Evolutionary conservation across 1,140 invertebrate genomes (phyloP).

Genomic region (Akabosia matsudoensis): DNA sequence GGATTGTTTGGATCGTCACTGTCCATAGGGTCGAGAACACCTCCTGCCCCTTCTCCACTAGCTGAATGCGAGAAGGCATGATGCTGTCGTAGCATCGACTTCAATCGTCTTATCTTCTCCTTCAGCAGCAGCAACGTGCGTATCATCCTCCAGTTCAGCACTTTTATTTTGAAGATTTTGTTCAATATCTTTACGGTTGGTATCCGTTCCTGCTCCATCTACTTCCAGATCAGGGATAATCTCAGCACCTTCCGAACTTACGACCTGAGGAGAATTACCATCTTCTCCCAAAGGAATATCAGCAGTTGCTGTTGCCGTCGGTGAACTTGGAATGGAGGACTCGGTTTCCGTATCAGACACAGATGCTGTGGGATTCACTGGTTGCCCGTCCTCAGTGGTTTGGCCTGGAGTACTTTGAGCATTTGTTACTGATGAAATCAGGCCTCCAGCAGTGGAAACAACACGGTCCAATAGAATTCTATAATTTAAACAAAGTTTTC

Average conservation of each 20-base stretch:
- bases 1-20: conserved; percentile 23
- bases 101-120: conserved; percentile 28
- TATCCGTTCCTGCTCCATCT: conserved; percentile 1
- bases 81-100: conserved; percentile 10
- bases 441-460: conserved; percentile 36
- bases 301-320: neutral
- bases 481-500: neutral
- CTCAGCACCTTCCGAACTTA: conserved; percentile 5
- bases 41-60: conserved; percentile 33
- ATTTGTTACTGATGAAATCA: conserved; percentile 26
- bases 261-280: neutral
- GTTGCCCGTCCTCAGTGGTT: neutral
- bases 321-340: neutral
- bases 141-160: conserved; percentile 14
- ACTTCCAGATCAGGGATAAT: neutral
- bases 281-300: no score
- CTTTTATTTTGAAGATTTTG: neutral
- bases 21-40: conserved; percentile 18
- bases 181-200: neutral
- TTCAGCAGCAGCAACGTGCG: conserved; percentile 6
- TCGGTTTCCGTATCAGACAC: neutral
- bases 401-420: neutral
- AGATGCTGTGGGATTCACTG: neutral
- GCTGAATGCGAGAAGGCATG: conserved; percentile 37
- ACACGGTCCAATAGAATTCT: conserved; percentile 32